Percentiles rank a stretch among this genome's conserved stretches.
Evolutionary conservation across 2,113 vertebrate genomes (phyloP).

Genomic region (Oryzias curvinotus): DNA sequence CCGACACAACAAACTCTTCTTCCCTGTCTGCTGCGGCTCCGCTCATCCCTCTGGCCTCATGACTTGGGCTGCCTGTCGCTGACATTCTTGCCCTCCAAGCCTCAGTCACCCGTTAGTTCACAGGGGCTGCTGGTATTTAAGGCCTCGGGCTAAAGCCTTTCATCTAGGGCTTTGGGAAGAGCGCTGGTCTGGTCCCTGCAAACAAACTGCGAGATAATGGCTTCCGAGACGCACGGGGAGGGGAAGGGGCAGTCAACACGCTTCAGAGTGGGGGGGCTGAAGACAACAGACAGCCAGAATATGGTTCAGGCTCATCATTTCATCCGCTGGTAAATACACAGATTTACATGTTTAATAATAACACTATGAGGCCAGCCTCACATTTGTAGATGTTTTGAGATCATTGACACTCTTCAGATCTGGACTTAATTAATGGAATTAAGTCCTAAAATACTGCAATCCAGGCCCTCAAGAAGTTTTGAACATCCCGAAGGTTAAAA

Average conservation of each 20-base stretch:
- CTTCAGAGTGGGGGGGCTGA: conserved; percentile 16
- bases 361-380: too few relatives aligned
- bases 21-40: conserved; percentile 23
- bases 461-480: too few relatives aligned
- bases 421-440: too few relatives aligned
- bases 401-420: too few relatives aligned
- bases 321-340: conserved; percentile 3
- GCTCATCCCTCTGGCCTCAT: conserved; percentile 29
- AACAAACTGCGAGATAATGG: conserved; percentile 65
- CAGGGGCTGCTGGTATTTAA: conserved; percentile 66
- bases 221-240: conserved; percentile 32
- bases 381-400: too few relatives aligned
- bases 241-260: conserved; percentile 19
- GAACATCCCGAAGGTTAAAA: too few relatives aligned
- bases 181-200: conserved; percentile 62
- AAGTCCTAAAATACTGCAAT: too few relatives aligned
- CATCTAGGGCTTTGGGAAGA: conserved; percentile 69
- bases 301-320: conserved; percentile 4
- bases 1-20: conserved; percentile 25
- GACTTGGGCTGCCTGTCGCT: conserved; percentile 28
- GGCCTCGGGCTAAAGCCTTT: conserved; percentile 73
- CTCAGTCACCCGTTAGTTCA: conserved; percentile 54
- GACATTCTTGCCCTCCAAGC: conserved; percentile 64
- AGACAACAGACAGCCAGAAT: neutral
- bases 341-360: neutral